phyloP scores from a whole-genome alignment of 1,140 invertebrate species.

The Mercenaria mercenaria region DNA sequence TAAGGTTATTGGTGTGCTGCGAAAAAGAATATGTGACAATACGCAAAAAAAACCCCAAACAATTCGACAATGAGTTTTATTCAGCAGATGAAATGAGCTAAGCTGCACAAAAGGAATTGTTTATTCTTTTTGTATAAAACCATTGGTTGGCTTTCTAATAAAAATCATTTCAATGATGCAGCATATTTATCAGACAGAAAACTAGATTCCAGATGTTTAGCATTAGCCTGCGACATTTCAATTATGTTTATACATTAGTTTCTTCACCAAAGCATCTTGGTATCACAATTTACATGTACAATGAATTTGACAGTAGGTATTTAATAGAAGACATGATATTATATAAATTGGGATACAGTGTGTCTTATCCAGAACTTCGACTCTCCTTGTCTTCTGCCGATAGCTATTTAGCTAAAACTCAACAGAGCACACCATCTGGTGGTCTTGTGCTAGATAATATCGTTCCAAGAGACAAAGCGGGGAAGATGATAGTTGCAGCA shows the following conservation, averaged over 20 bases:
- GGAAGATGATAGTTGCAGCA: not conserved
- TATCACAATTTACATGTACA: not conserved
- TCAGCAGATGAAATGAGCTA: no score
- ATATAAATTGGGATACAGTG: not conserved
- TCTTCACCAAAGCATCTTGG: constrained; percentile 31
- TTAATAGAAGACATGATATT: not conserved
- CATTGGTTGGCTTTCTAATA: not conserved
- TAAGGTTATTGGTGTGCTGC: no score
- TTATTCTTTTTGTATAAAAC: not conserved
- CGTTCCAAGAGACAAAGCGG: not conserved
- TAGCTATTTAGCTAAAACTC: not conserved
- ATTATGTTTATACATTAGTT: not conserved
- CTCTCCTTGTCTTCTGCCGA: constrained; percentile 21
- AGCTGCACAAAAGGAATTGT: no score
- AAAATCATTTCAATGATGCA: not conserved
- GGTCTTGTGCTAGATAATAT: not conserved
- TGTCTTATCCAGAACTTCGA: constrained; percentile 26
- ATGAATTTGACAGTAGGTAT: constrained; percentile 4
- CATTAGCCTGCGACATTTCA: not conserved
- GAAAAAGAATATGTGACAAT: no score
- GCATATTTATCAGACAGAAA: not conserved
- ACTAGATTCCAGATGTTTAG: not conserved
- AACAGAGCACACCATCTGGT: not conserved
- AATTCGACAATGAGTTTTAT: no score
- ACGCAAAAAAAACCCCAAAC: no score